These are phyloP conservation scores for Lepidonotus clava DNA, from an alignment of 2,888 invertebrate genomes.

Conservation along the genomic window DNA sequence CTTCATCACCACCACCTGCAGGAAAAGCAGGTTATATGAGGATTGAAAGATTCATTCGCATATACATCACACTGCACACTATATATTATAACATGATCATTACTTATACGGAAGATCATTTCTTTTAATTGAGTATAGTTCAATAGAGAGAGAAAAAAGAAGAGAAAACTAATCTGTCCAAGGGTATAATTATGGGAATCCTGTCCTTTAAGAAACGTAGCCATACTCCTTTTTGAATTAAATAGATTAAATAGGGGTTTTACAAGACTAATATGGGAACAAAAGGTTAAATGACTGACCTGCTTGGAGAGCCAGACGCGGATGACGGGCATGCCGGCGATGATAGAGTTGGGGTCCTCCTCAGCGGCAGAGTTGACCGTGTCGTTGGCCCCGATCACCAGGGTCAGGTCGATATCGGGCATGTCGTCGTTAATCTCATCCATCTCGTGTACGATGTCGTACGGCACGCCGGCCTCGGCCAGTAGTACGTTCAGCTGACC, in stretches of 20 bases:
- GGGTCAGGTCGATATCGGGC: slow-evolving; percentile 86
- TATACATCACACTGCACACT: no score
- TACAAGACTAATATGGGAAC: neutral
- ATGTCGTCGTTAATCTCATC: slow-evolving; percentile 95
- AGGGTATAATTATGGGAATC: no score
- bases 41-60: no score
- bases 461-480: slow-evolving; percentile 95
- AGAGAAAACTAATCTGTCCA: no score
- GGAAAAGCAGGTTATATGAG: no score
- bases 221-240: neutral
- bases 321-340: slow-evolving; percentile 95
- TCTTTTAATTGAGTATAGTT: no score
- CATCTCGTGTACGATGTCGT: slow-evolving; percentile 94
- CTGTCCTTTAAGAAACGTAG: neutral
- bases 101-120: no score
- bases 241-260: no score
- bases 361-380: slow-evolving; percentile 95
- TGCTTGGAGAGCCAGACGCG: slow-evolving; percentile 93
- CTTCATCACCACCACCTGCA: slow-evolving; percentile 93
- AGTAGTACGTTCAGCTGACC: slow-evolving; percentile 94
- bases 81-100: no score
- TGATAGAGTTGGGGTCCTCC: slow-evolving; percentile 93
- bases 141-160: no score
- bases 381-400: slow-evolving; percentile 94
- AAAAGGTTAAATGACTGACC: slow-evolving; percentile 81